Base-by-base conservation (phyloP, 92 coral and sea anemone genomes). In the Bergia sp. region DNA sequence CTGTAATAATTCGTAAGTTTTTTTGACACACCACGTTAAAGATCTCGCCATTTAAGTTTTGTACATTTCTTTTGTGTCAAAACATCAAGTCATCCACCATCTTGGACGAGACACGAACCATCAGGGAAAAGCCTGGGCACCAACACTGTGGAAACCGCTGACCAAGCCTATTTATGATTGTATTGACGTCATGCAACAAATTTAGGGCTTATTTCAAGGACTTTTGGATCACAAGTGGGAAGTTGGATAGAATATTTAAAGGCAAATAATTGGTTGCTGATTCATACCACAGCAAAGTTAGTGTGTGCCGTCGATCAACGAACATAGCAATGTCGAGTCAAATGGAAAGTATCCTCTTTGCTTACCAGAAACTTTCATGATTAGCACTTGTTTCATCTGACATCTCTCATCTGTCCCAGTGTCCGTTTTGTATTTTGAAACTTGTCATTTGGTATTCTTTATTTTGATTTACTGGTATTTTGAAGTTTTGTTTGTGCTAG, bases 281-380 rank as follows among this genome's bases (percentile, higher is more conserved):
- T 29, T 72, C 42, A 36, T 69, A 21, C 74, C 37, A 20, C 74
- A 69, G 74, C 41, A 13, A 43, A 42, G 10, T 13, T 39, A 38
- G 55, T 43, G 23, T 40, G 47, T 40, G 50, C 20, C n/a, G 36
- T 40, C 36, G 55, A 47, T 23, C 39, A 78, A 20, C 41, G 41
- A 78, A 47, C 61, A n/a, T 3, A 29, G 65, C 77, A 78, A 96
- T 95, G 99, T 80, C 96, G 11, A 91, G 96, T 66, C 95, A 95
- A 85, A 95, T 96, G 95, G 99, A 96, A 89, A 96, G 99, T 96
- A 96, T 96, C 99, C 98, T 96, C 95, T 82, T 13, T 67, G 49
- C 58, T 9, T 21, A 16, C 16, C n/a, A 12, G 43, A 45, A 49
- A 61, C 23, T 55, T 61, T 12, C 11, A 10, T 3, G 67, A 61